Base-by-base conservation (phyloP, 1,140 invertebrate species). In the Prorops nasuta region DNA sequence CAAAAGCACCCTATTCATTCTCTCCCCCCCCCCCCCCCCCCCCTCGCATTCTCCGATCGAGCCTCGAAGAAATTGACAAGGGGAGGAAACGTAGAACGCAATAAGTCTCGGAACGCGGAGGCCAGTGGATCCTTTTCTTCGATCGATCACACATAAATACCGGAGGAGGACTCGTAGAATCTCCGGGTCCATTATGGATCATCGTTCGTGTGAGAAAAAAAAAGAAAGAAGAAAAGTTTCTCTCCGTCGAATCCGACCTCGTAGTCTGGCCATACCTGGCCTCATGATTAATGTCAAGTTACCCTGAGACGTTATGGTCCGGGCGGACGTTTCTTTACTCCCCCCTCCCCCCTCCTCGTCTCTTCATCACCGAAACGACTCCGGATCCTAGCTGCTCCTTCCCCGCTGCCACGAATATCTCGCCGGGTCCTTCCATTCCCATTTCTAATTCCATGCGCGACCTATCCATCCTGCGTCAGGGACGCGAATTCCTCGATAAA, bases 261-360 rank as follows among this genome's bases (percentile, higher is more conserved):
- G 10, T 43, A 44, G 38, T 19, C 35, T 59, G 43, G 51, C 54
- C 54, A 60, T 70, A 66, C 66, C 69, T 70, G 61, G n/a, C 59
- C 43, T 47, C 51, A 60, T 70, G 69, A 70, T 72, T 70, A 70
- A 72, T 71, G 62, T 59, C 65, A 55, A 58, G 63, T 58, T 52
- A 59, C 59, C 57, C 62, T 56, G 57, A 51, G 42, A 52, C 60
- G 52, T 55, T n/a, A n/a, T n/a, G n/a, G n/a, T 58, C 44, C 53
- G 32, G 37, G 20, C 12, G 8, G 10, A 9, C 14, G n/a, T 12
- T 40, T 28, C 19, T 48, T 17, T 3, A 37, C 36, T 28, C 19
- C n/a, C 17, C 39, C 24, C 28, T 32, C 17, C 31, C 39, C 8
- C 12, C 22, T 17, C 18, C 28, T 42, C 28, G 15, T 15, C 15